phyloP scores from a whole-genome alignment of 2,113 vertebrate species.

The Orthonyx spaldingii region DNA sequence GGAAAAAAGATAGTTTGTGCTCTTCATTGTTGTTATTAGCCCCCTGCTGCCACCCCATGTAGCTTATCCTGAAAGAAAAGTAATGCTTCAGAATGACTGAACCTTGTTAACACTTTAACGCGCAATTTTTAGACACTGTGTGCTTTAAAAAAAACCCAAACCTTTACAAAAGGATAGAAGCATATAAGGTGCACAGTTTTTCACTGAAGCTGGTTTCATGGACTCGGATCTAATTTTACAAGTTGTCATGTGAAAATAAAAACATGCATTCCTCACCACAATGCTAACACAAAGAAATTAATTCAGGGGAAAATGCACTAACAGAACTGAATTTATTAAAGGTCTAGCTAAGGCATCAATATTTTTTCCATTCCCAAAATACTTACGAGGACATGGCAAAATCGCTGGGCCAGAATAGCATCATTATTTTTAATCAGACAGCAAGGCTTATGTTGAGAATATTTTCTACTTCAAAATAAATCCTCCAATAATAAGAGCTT shows the following conservation, averaged over 20 bases:
- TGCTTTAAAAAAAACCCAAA: background rate
- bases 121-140: background rate
- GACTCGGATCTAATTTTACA: background rate
- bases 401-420: background rate
- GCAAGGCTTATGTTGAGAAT: background rate
- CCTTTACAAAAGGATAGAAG: background rate
- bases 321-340: background rate
- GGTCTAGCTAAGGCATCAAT: background rate
- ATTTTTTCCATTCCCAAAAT: background rate
- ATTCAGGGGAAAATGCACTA: background rate
- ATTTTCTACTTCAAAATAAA: conserved; percentile 26
- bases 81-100: background rate
- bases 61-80: background rate
- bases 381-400: background rate
- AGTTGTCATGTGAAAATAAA: background rate
- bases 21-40: background rate
- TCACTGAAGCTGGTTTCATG: background rate
- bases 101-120: background rate
- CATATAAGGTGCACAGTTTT: background rate
- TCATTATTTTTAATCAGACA: conserved; percentile 5
- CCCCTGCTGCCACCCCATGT: accelerated
- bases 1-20: background rate
- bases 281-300: background rate
- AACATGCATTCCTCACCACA: background rate
- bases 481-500: background rate